phyloP scores from a whole-genome alignment of 2,888 invertebrate species.

The Orchestes rusci region DNA sequence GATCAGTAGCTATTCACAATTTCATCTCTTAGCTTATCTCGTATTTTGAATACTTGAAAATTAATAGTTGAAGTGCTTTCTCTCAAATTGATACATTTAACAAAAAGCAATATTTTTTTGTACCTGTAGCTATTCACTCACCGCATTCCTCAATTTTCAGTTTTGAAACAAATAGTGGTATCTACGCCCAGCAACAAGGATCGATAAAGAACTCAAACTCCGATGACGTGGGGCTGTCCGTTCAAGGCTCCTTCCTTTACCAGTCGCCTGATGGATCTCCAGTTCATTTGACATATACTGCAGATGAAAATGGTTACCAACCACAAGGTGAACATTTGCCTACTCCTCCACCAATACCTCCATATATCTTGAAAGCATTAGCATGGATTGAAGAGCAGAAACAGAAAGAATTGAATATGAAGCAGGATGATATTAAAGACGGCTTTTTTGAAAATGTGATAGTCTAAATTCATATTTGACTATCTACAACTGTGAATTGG shows the following conservation, averaged over 20 bases:
- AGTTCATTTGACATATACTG: constrained; percentile 9
- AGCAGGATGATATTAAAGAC: constrained; percentile 1
- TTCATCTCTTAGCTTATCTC: too few species aligned
- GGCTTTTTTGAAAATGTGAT: constrained; percentile 6
- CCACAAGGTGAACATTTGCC: constrained; percentile 13
- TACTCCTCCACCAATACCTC: constrained; percentile 17
- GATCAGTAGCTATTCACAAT: too few species aligned
- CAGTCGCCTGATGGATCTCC: constrained; percentile 17
- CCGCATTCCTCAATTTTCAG: constrained; percentile 9
- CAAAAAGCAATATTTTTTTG: background rate
- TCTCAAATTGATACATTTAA: too few species aligned
- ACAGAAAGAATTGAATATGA: background rate
- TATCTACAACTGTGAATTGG: too few species aligned
- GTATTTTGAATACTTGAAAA: too few species aligned
- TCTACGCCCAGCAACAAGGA: constrained; percentile 10
- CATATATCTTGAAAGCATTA: constrained; percentile 11
- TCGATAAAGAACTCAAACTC: background rate
- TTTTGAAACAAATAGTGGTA: constrained; percentile 16
- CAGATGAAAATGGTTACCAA: too few species aligned
- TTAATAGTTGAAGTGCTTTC: too few species aligned
- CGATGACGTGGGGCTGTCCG: background rate
- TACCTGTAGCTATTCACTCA: too few species aligned
- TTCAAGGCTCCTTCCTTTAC: constrained; percentile 11
- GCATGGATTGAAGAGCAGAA: constrained; percentile 9
- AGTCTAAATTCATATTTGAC: too few species aligned